Evolutionary conservation across 2,797 vertebrate species (phyloP).

Genomic region (Orientallactaga sibirica): DNA sequence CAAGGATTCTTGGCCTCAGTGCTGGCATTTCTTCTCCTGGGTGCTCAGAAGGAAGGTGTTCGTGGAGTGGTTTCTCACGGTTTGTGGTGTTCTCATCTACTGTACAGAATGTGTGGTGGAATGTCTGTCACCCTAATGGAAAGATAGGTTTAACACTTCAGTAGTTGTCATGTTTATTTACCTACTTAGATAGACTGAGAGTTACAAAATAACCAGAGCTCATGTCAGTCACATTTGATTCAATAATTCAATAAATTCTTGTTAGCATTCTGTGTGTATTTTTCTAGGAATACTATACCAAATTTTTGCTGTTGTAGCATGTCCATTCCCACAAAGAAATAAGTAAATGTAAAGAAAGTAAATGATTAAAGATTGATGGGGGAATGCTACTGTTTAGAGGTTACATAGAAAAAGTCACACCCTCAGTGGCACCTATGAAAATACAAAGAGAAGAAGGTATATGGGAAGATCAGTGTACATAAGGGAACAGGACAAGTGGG

Average conservation of each 20-base stretch:
- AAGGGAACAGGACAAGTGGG: background rate
- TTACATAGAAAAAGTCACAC: background rate
- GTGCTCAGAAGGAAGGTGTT: background rate
- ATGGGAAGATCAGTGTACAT: background rate
- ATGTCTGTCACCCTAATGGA: background rate
- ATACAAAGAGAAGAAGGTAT: background rate
- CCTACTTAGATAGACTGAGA: background rate
- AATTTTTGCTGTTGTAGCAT: slow-evolving; percentile 10
- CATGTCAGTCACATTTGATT: background rate
- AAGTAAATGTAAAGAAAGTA: background rate
- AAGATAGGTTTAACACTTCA: background rate
- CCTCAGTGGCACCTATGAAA: background rate
- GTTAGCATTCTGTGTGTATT: background rate
- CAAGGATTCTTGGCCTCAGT: background rate
- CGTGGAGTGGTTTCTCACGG: background rate
- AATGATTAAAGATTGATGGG: background rate
- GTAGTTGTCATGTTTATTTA: background rate
- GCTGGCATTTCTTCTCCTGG: background rate
- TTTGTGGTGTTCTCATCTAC: background rate
- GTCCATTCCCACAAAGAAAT: background rate
- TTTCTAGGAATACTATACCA: background rate
- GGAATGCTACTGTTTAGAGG: background rate
- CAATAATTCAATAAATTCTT: background rate
- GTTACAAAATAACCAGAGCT: background rate
- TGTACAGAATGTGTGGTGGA: background rate